Percentiles rank a stretch among this genome's conserved stretches.
phyloP scores from a whole-genome alignment of 2,888 invertebrate genomes.

The Antheraea yamamai region DNA sequence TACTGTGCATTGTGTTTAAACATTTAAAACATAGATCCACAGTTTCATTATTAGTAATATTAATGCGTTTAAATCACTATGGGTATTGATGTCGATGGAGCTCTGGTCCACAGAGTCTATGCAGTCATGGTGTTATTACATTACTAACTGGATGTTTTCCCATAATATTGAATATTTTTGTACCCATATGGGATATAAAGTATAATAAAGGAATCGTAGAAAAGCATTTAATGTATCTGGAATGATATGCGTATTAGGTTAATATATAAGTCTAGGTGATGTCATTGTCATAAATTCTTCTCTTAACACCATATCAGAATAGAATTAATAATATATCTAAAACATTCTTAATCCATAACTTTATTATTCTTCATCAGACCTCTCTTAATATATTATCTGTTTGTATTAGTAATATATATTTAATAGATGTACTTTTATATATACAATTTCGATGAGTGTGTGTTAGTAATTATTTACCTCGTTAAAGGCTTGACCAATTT shows the following conservation, averaged over 20 bases:
- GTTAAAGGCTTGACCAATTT: too few species aligned
- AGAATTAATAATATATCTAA: slow-evolving; percentile 14
- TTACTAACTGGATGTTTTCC: background rate
- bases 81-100: background rate
- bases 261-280: background rate
- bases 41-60: background rate
- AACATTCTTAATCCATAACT: background rate
- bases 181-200: background rate
- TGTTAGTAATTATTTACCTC: too few species aligned
- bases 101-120: background rate
- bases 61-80: background rate
- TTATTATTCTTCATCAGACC: background rate
- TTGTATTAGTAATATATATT: background rate
- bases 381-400: background rate
- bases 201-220: background rate
- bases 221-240: slow-evolving; percentile 6
- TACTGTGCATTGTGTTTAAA: background rate
- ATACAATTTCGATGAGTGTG: too few species aligned
- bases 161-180: background rate
- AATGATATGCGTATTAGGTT: background rate
- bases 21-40: background rate
- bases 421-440: background rate
- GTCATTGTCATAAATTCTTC: slow-evolving; percentile 8
- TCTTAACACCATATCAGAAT: slow-evolving; percentile 11
- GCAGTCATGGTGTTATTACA: background rate